Base-by-base conservation (phyloP, 2,888 invertebrate species). In the Phasia obesa region DNA sequence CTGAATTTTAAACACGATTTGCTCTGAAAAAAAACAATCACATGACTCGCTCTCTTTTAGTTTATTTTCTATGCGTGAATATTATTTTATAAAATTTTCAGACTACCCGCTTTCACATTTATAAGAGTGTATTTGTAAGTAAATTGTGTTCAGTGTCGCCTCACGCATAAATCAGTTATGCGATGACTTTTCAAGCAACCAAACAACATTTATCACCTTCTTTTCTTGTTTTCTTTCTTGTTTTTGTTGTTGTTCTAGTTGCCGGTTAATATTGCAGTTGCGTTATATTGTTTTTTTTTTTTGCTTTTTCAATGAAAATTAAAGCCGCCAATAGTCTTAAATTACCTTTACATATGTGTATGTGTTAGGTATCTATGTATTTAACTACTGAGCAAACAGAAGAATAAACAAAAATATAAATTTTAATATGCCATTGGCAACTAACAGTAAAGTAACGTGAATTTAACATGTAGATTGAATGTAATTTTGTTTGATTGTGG, bases 81-180 rank as follows among this genome's bases (percentile, higher is more conserved):
- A 15, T 3, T 15, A 13, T n/a, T n/a, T 3, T 27, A 9, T 5
- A 21, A 15, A 64, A 19, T 64, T 62, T 49, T 19, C 31, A 21
- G 9, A 49, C 19, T 15, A 15, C 4, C 23, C n/a, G 11, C 6
- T 2, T 23, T n/a, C 31, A n/a, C n/a, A n/a, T 23, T 7, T 23
- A 51, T 15, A 21, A 2, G 0, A 49, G 15, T 64, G 38, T 69
- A n/a, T n/a, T 1, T 53, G 7, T 42, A n/a, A 47, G 47, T 57
- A 65, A 51, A 64, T 47, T 62, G 27, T 70, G 15, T 60, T 75
- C 70, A 74, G 59, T 83, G 82, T 83, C 78, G 78, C 78, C 82
- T 83, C 79, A 83, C 82, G 82, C 82, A 79, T 83, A 75, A 83
- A 71, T 83, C 82, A 83, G 78, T 83, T 79, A 67, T 82, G 27